phyloP scores from a whole-genome alignment of 2,888 invertebrate genomes.

The Neelides folsomi region DNA sequence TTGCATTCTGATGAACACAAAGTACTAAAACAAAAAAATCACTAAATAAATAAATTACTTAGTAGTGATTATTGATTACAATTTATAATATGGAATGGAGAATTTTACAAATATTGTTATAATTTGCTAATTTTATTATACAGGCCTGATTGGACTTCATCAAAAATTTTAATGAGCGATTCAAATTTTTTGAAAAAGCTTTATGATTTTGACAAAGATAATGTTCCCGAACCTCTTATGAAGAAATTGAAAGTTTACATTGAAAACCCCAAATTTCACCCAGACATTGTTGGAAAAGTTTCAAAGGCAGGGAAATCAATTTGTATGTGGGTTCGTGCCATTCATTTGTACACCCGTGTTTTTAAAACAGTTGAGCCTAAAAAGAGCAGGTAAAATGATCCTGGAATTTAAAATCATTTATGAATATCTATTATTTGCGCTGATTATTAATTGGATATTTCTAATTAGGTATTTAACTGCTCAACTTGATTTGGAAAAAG shows the following conservation, averaged over 20 bases:
- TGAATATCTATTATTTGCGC: too few species aligned
- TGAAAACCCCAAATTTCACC: constrained; percentile 70
- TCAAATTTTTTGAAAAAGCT: constrained; percentile 67
- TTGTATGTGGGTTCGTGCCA: constrained; percentile 84
- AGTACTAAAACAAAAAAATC: too few species aligned
- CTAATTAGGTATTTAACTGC: constrained; percentile 18
- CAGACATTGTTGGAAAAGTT: constrained; percentile 68
- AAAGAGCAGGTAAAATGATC: constrained; percentile 40
- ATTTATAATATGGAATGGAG: too few species aligned
- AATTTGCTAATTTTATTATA: constrained; percentile 28
- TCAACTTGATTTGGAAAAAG: constrained; percentile 57
- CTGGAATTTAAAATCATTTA: not conserved
- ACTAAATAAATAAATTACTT: too few species aligned
- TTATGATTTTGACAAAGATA: constrained; percentile 74
- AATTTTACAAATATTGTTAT: too few species aligned
- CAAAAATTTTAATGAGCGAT: constrained; percentile 67
- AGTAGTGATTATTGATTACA: too few species aligned
- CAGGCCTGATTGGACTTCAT: constrained; percentile 74
- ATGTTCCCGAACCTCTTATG: constrained; percentile 59
- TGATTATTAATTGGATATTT: too few species aligned
- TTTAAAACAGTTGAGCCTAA: constrained; percentile 80
- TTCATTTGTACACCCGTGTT: constrained; percentile 76
- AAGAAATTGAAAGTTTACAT: constrained; percentile 71
- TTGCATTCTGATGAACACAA: constrained; percentile 64
- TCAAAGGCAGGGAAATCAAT: constrained; percentile 79